A percentile compares a stretch with the other conserved stretches of the same genome.
These are phyloP conservation scores for Amblyteles armatorius DNA, from an alignment of 2,888 invertebrate species.

Conservation along the genomic window DNA sequence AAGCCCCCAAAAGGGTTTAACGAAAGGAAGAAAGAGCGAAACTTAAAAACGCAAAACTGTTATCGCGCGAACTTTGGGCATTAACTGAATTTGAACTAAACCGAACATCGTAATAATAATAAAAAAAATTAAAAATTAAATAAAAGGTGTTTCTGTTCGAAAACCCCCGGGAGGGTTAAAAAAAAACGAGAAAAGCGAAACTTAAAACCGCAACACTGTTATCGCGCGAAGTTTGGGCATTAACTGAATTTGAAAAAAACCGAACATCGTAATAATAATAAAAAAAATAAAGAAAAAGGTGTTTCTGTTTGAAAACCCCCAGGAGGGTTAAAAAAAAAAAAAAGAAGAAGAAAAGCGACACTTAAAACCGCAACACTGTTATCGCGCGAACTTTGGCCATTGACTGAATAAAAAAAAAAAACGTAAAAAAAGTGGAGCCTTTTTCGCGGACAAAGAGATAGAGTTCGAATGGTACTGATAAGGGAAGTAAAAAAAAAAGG, in stretches of 20 bases:
- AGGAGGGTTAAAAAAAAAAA: neutral
- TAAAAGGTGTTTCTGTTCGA: neutral
- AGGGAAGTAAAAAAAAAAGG: neutral
- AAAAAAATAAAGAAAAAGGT: neutral
- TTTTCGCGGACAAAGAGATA: conserved; percentile 8
- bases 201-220: no score
- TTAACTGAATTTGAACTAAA: no score
- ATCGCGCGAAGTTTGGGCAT: no score
- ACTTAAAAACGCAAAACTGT: no score
- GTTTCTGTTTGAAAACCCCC: neutral
- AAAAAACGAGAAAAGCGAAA: neutral
- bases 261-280: no score
- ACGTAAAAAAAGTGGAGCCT: neutral
- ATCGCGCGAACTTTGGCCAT: neutral
- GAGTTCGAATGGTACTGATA: neutral
- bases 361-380: neutral
- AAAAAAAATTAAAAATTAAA: neutral
- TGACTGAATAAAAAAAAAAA: neutral
- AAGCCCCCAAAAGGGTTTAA: no score
- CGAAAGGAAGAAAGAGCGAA: no score
- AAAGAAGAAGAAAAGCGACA: neutral
- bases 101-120: no score
- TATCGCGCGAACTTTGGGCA: no score
- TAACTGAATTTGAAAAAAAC: no score
- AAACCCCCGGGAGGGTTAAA: neutral